Evolutionary conservation across 2,888 invertebrate species (phyloP), one percentile per base, ranked within the genome.

Genomic region (Thymelicus acteon): DNA sequence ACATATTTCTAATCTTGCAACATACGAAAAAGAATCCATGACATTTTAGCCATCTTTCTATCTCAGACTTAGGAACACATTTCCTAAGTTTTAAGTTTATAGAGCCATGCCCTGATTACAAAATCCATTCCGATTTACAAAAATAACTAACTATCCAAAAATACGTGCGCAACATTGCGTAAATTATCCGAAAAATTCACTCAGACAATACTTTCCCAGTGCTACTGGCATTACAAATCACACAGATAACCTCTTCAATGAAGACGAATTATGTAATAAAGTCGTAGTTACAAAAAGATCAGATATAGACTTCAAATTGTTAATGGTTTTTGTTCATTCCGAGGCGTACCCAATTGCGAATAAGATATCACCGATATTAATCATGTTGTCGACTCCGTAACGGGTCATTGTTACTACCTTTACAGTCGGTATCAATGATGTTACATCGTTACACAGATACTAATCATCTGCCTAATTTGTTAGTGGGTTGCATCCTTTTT

Each of bases 331-430:
- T 58, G 37, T 37, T 37, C 58, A 58, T 58, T 37, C 8, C 3
- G 57, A 58, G 37, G 58, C 6, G 57, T 48, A 24, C 47, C 62
- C 68, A 69, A 68, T 69, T 69, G 54, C n/a, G 57, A 62, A 48
- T 69, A 47, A 63, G 47, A 57, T 68, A 68, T 68, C n/a, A 48
- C 7, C 63, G 63, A 58, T 69, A 63, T 69, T 39, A 37, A 58
- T 69, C 69, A 69, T 31, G 49, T 15, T 63, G 68, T 68, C 62
- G 69, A 54, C 69, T 57, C 48, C 48, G 63, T 69, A 69, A 69
- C 57, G n/a, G 63, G 57, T 61, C 63, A 63, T 68, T 68, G 68
- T 68, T 57, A 48, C 47, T 67, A 8, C 7, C 13, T 57, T 57
- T 57, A 54, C 24, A 12, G 57, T 3, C 7, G 13, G 37, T 37